A percentile compares a stretch with the other conserved stretches of the same genome.
Conservation (phyloP, 2,797 vertebrate species). For the Perodicticus potto region DNA sequence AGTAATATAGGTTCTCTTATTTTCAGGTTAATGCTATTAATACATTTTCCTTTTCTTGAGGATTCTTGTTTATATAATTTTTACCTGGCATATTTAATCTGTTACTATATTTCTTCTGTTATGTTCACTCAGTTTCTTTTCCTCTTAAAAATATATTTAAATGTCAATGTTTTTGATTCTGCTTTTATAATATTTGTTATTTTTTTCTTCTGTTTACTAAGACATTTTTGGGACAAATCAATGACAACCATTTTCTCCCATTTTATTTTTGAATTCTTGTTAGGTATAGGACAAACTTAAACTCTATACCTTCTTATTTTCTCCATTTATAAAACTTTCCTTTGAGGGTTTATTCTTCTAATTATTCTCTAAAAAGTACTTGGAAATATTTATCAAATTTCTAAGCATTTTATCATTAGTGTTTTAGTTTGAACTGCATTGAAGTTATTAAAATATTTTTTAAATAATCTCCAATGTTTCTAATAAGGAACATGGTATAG, state of each 20-base stretch:
- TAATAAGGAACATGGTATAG: neutral
- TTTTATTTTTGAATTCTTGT: neutral
- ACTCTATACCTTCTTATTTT: neutral
- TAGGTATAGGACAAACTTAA: neutral
- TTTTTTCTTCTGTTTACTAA: neutral
- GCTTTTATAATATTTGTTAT: neutral
- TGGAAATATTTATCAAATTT: neutral
- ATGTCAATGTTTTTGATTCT: neutral
- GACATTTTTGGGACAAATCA: neutral
- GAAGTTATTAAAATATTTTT: neutral
- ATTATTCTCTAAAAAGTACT: neutral
- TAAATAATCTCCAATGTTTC: neutral
- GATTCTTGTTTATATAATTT: neutral
- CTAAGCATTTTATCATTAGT: neutral
- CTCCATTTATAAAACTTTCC: neutral
- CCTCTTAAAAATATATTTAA: neutral
- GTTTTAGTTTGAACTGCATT: neutral
- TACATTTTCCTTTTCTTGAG: neutral
- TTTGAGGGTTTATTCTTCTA: neutral
- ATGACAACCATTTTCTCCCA: neutral
- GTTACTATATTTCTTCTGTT: neutral
- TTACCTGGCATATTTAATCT: neutral
- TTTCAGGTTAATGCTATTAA: neutral
- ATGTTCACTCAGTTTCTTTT: neutral
- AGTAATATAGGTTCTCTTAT: neutral